Percentiles rank a stretch among this genome's conserved stretches.
Evolutionary conservation across 1,140 invertebrate genomes (phyloP).

Genomic region (Eurytemora carolleeae): DNA sequence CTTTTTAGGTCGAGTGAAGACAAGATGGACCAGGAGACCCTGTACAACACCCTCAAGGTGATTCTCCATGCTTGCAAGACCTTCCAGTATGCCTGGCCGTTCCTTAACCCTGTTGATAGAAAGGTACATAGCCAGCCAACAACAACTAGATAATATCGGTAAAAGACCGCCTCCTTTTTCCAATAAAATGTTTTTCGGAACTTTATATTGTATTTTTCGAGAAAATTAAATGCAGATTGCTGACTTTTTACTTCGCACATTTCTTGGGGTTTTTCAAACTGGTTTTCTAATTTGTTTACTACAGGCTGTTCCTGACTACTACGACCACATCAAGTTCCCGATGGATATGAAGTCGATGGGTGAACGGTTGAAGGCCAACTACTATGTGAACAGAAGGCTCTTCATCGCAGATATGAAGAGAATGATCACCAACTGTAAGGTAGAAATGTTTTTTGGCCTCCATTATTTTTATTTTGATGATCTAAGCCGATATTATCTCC

Average conservation of each 20-base stretch:
- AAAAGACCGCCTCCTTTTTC: background rate
- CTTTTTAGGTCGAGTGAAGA: conserved; percentile 41
- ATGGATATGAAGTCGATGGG: conserved; percentile 86
- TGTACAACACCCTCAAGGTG: conserved; percentile 44
- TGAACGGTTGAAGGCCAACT: conserved; percentile 50
- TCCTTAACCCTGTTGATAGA: conserved; percentile 74
- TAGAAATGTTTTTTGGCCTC: too few relatives aligned
- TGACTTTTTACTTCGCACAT: background rate
- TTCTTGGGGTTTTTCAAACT: background rate
- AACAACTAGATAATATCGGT: background rate
- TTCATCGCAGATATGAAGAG: conserved; percentile 89
- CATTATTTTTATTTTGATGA: too few relatives aligned
- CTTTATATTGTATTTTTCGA: background rate
- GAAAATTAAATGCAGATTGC: background rate
- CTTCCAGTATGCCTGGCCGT: conserved; percentile 77
- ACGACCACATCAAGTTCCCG: conserved; percentile 91
- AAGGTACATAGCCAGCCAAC: conserved; percentile 28
- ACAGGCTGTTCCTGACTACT: conserved; percentile 66
- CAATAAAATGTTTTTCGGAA: background rate
- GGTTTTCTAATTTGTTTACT: background rate
- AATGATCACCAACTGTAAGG: conserved; percentile 84
- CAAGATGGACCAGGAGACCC: conserved; percentile 46
- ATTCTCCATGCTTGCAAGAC: conserved; percentile 60
- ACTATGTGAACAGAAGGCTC: conserved; percentile 60
- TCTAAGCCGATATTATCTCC: too few relatives aligned